Evolutionary conservation across 2,888 invertebrate species (phyloP).

Genomic region (Sphecodes monilicornis): DNA sequence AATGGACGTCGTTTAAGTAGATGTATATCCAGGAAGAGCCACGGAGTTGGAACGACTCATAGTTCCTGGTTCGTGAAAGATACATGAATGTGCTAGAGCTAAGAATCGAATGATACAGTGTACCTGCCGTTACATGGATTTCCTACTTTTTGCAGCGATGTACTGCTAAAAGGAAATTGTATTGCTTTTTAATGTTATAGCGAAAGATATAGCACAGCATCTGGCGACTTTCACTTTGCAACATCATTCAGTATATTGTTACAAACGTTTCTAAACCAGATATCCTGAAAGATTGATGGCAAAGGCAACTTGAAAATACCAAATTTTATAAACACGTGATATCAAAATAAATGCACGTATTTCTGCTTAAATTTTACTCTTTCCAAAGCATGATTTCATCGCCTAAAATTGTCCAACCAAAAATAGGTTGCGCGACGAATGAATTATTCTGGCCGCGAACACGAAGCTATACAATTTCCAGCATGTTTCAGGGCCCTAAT

Average conservation of each 20-base stretch:
- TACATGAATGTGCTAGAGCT: neutral
- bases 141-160: neutral
- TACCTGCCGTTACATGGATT: neutral
- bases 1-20: neutral
- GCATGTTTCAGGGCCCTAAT: neutral
- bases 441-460: neutral
- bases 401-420: neutral
- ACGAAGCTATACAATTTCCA: neutral
- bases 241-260: neutral
- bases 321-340: neutral
- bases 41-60: neutral
- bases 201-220: neutral
- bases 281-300: neutral
- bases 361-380: neutral
- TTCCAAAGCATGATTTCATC: too few species aligned
- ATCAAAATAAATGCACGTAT: neutral
- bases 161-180: neutral
- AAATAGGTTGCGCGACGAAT: neutral
- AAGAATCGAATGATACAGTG: neutral
- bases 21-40: slow-evolving; percentile 9
- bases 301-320: neutral
- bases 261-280: neutral
- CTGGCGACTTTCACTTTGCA: neutral
- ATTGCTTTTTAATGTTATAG: neutral
- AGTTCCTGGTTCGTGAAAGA: slow-evolving; percentile 12